Percentiles rank a stretch among this genome's conserved stretches.
phyloP scores from a whole-genome alignment of 2,113 vertebrate genomes.

The Pachycephala philippinensis region DNA sequence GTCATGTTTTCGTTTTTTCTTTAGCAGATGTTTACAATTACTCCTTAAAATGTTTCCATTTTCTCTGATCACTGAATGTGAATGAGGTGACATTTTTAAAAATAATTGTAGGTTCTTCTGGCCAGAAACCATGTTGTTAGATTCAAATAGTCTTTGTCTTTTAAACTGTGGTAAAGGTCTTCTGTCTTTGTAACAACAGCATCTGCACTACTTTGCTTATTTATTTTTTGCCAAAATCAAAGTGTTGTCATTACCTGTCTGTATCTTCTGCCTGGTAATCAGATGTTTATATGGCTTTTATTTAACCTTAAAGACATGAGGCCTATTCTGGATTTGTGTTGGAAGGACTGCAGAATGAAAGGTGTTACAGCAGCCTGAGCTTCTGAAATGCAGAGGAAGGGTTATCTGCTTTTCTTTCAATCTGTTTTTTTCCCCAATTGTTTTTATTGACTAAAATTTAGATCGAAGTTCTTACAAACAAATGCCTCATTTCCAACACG shows the following conservation, averaged over 20 bases:
- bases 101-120: constrained; percentile 53
- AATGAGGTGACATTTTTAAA: constrained; percentile 60
- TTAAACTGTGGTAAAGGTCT: constrained; percentile 37
- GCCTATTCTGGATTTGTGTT: not conserved
- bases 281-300: constrained; percentile 5
- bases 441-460: constrained; percentile 21
- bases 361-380: not conserved
- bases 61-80: constrained; percentile 55
- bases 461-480: constrained; percentile 25
- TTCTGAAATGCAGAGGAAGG: not conserved
- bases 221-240: not conserved
- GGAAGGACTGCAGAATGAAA: constrained; percentile 6
- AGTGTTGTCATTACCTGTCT: not conserved
- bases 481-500: constrained; percentile 6
- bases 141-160: constrained; percentile 39
- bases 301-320: not conserved
- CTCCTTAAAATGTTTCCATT: constrained; percentile 54
- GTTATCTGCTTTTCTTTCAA: not conserved
- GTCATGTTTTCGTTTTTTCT: constrained; percentile 8
- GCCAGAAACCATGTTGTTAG: constrained; percentile 16
- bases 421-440: not conserved
- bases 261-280: constrained; percentile 33
- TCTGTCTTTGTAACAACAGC: not conserved
- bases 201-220: not conserved
- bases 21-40: constrained; percentile 63